phyloP scores from a whole-genome alignment of 2,797 vertebrate genomes.

The Rhinella marina region DNA sequence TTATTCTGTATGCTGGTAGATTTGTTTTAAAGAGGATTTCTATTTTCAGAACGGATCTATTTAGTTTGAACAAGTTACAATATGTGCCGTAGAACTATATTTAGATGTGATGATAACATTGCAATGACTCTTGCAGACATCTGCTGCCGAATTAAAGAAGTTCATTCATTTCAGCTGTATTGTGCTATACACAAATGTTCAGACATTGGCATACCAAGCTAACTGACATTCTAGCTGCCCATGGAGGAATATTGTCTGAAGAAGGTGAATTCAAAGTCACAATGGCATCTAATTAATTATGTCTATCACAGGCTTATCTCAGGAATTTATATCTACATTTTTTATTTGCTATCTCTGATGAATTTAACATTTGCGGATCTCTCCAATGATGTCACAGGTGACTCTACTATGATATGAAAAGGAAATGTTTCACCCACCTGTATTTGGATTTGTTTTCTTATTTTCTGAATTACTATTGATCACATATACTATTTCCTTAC shows the following conservation, averaged over 20 bases:
- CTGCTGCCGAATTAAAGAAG: conserved; percentile 38
- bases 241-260: too few relatives aligned
- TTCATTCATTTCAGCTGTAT: conserved; percentile 25
- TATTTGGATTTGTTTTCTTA: too few relatives aligned
- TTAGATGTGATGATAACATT: conserved; percentile 30
- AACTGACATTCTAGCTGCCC: not conserved
- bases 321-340: not conserved
- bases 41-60: conserved; percentile 35
- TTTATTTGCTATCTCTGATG: not conserved
- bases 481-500: too few relatives aligned
- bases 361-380: not conserved
- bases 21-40: conserved; percentile 27
- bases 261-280: too few relatives aligned
- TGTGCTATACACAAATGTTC: not conserved
- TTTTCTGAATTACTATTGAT: too few relatives aligned
- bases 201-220: not conserved
- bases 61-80: conserved; percentile 35
- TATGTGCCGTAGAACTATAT: conserved; percentile 31
- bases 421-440: too few relatives aligned
- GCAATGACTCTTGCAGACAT: conserved; percentile 41
- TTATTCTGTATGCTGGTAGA: not conserved
- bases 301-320: not conserved
- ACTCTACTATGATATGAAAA: too few relatives aligned
- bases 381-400: not conserved
- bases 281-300: conserved; percentile 7